Evolutionary conservation across 1,140 invertebrate species (phyloP).

Genomic region (Ganaspis sp.): DNA sequence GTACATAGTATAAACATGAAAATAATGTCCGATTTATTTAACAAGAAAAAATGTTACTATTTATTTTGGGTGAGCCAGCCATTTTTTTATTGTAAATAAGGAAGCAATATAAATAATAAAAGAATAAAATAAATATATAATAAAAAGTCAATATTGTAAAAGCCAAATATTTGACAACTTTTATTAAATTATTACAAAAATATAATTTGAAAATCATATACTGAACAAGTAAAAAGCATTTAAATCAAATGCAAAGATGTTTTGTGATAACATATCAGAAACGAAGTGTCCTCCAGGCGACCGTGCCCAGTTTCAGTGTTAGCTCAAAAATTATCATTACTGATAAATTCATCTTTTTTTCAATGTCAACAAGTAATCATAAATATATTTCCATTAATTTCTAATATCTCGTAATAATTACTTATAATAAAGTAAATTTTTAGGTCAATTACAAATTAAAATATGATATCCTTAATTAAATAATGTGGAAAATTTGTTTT

Average conservation of each 20-base stretch:
- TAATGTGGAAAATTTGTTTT: neutral
- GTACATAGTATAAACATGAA: too few relatives aligned
- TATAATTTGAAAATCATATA: neutral
- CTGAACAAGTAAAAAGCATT: conserved; percentile 55
- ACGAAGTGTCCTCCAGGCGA: conserved; percentile 60
- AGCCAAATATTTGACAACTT: too few relatives aligned
- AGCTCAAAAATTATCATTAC: conserved; percentile 64
- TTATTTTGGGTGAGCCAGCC: too few relatives aligned
- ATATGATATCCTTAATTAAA: conserved; percentile 29
- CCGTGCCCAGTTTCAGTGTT: conserved; percentile 61
- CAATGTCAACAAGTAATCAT: conserved; percentile 43
- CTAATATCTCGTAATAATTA: conserved; percentile 29
- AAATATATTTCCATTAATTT: conserved; percentile 46
- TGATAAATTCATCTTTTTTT: conserved; percentile 34
- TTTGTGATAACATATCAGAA: conserved; percentile 60
- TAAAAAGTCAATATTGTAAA: too few relatives aligned
- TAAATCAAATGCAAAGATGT: conserved; percentile 59
- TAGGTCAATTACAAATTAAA: conserved; percentile 38
- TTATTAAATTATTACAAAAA: too few relatives aligned
- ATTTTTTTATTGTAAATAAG: too few relatives aligned
- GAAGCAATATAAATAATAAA: too few relatives aligned
- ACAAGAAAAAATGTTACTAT: too few relatives aligned
- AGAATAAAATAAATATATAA: too few relatives aligned
- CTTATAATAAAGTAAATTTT: conserved; percentile 30
- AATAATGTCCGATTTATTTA: too few relatives aligned